Conservation (phyloP, 2,797 vertebrate species). For the Brotula barbata region DNA sequence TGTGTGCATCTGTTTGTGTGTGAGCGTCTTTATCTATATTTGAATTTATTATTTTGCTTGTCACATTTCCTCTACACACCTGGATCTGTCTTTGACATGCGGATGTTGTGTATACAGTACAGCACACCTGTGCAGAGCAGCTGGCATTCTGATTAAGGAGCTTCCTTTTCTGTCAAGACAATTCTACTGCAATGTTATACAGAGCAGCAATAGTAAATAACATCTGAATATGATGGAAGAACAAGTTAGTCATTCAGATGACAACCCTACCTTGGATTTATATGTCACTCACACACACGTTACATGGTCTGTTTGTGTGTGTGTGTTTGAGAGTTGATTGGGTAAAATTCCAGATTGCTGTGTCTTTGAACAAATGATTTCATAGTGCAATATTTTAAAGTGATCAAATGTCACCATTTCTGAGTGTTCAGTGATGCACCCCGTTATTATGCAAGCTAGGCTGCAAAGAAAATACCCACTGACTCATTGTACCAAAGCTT, state of each 20-base stretch:
- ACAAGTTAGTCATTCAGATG: conserved; percentile 36
- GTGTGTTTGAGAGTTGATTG: conserved; percentile 7
- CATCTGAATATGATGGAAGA: conserved; percentile 54
- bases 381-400: too few relatives aligned
- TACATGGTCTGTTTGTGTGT: neutral
- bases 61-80: conserved; percentile 9
- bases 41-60: conserved; percentile 24
- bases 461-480: neutral
- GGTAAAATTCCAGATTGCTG: too few relatives aligned
- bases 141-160: conserved; percentile 5
- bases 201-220: conserved; percentile 37
- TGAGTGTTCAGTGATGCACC: neutral
- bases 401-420: neutral
- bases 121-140: conserved; percentile 1
- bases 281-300: conserved; percentile 44
- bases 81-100: conserved; percentile 20
- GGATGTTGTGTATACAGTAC: neutral
- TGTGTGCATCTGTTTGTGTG: neutral
- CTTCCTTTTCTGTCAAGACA: conserved; percentile 50
- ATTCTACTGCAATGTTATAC: conserved; percentile 20
- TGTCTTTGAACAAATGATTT: too few relatives aligned
- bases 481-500: neutral
- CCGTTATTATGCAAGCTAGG: neutral
- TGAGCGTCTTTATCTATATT: conserved; percentile 3
- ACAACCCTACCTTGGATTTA: conserved; percentile 53